phyloP scores from a whole-genome alignment of 1,140 invertebrate species.

The Dinothrombium tinctorium region DNA sequence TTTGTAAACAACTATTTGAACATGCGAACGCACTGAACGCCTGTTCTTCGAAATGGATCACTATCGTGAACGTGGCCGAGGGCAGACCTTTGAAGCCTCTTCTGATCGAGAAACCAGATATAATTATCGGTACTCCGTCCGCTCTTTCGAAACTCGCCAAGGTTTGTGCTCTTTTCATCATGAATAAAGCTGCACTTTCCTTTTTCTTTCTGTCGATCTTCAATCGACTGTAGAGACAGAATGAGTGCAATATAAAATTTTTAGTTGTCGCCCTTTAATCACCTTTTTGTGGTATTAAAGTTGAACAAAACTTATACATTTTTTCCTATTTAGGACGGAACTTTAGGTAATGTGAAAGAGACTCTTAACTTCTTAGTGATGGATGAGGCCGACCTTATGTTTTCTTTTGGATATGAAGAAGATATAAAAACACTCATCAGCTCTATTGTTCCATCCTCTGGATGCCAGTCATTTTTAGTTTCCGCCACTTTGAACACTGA shows the following conservation, averaged over 20 bases:
- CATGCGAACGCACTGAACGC: conserved; percentile 45
- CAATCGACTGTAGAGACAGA: background rate
- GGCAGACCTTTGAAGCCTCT: conserved; percentile 12
- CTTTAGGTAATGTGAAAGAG: conserved; percentile 32
- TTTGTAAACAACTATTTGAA: conserved; percentile 62
- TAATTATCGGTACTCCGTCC: conserved; percentile 71
- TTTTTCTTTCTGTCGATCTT: background rate
- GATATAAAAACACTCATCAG: conserved; percentile 64
- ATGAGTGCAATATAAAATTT: background rate
- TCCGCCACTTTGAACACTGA: conserved; percentile 90
- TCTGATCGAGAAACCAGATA: conserved; percentile 47
- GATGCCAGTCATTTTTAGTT: conserved; percentile 68
- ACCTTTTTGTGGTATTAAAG: background rate
- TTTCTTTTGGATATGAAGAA: conserved; percentile 88
- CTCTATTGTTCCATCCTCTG: conserved; percentile 18
- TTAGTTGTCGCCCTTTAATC: conserved; percentile 1
- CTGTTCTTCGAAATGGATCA: conserved; percentile 61
- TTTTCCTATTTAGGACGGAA: conserved; percentile 3
- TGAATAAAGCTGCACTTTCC: background rate
- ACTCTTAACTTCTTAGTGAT: conserved; percentile 65
- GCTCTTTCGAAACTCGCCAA: conserved; percentile 34
- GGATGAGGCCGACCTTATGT: conserved; percentile 93
- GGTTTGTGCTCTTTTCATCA: no score
- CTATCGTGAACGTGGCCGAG: conserved; percentile 53
- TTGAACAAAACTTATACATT: background rate